Base-by-base conservation (phyloP, 1,140 invertebrate species). In the Manduca sexta region DNA sequence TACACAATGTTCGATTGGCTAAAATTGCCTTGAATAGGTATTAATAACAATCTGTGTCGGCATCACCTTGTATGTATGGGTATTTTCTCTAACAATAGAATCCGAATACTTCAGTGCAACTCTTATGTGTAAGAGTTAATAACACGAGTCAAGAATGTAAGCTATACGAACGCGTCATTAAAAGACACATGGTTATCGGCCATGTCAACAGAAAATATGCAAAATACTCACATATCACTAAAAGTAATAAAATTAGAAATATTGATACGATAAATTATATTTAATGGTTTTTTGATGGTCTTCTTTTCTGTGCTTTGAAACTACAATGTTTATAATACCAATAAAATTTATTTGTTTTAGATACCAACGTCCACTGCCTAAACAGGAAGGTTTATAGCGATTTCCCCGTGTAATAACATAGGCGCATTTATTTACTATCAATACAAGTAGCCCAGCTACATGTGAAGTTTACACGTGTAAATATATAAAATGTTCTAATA, bases 1-100 rank as follows among this genome's bases (percentile, higher is more conserved):
- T 51, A 55, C 57, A 54, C 44, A 47, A 53, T 52, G 37, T 49
- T 49, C 35, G 42, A 45, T 49, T 45, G 14, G 15, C 34, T 55
- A 26, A 33, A 13, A 45, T 21, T 45, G 14, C 26, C 34, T 55
- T 34, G 39, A 13, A 45, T 21, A 42, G 8, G 11, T 12, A 35
- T 14, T 8, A 15, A 31, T 30, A 12, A 26, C 21, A 26, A 26
- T 26, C 21, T 0, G 21, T 5, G 21, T 26, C 1, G 1, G 21
- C 8, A 5, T 5, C 1, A 26, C 21, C 21, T 26, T 26, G 21
- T 8, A 26, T 26, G 4, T 8, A 26, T 26, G 21, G n/a, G 8
- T 8, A 26, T 26, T 3, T 26, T 26, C 21, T 26, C 1, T 5
- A 26, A 26, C 21, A 26, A 26, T 26, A 26, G 21, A 26, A 26